Percentiles rank a stretch among this genome's conserved stretches.
Evolutionary conservation across 2,113 vertebrate species (phyloP).

Genomic region (Poicephalus gulielmi): DNA sequence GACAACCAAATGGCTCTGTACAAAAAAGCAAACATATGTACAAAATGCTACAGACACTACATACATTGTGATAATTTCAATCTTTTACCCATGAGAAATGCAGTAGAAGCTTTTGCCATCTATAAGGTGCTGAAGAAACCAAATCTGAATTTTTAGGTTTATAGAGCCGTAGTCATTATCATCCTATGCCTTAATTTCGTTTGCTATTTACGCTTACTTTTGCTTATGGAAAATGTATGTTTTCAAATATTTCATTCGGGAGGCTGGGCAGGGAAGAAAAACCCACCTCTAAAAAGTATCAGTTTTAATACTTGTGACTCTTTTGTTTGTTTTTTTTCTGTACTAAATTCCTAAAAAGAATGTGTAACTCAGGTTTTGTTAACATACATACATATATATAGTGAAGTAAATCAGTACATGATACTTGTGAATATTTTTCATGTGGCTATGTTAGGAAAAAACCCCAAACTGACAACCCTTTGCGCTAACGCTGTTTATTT

Average conservation of each 20-base stretch:
- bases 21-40: slow-evolving; percentile 81
- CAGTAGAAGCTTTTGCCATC: slow-evolving; percentile 74
- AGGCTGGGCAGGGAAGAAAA: not conserved
- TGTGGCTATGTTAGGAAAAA: slow-evolving; percentile 67
- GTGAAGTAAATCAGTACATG: slow-evolving; percentile 63
- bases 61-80: slow-evolving; percentile 70
- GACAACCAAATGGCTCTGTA: slow-evolving; percentile 84
- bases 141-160: slow-evolving; percentile 59
- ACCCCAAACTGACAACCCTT: not conserved
- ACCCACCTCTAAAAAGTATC: slow-evolving; percentile 34
- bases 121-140: slow-evolving; percentile 85
- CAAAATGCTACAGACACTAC: slow-evolving; percentile 82
- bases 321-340: not conserved
- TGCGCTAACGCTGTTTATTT: slow-evolving; percentile 71
- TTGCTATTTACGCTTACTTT: slow-evolving; percentile 65
- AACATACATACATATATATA: slow-evolving; percentile 44
- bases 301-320: slow-evolving; percentile 60
- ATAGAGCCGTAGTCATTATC: slow-evolving; percentile 66
- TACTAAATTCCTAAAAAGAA: slow-evolving; percentile 72
- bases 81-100: slow-evolving; percentile 68
- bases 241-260: slow-evolving; percentile 70
- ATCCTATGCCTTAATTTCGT: slow-evolving; percentile 58
- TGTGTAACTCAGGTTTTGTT: slow-evolving; percentile 46
- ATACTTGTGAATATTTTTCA: slow-evolving; percentile 58
- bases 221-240: slow-evolving; percentile 64